These are phyloP conservation scores for Iguana delicatissima DNA, from an alignment of 2,797 vertebrate species.

Conservation along the genomic window DNA sequence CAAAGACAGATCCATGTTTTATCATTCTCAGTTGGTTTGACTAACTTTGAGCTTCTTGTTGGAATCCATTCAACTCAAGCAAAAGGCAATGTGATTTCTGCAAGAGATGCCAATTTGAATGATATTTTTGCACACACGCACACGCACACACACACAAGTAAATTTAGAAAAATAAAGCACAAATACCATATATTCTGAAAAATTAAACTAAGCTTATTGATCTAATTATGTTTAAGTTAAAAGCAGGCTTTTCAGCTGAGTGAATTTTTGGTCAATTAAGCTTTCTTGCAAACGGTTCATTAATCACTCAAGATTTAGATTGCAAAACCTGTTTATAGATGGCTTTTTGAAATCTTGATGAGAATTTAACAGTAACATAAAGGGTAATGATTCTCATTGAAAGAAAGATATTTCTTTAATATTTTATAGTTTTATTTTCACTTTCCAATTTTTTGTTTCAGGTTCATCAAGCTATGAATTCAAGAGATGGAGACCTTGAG, in stretches of 20 bases:
- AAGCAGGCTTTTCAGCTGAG: background rate
- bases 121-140: background rate
- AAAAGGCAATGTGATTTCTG: conserved; percentile 15
- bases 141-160: conserved; percentile 12
- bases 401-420: background rate
- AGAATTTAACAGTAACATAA: background rate
- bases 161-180: background rate
- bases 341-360: background rate
- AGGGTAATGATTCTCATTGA: too few relatives aligned
- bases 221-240: background rate
- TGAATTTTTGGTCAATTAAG: background rate
- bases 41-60: conserved; percentile 59
- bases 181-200: background rate
- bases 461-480: background rate
- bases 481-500: background rate
- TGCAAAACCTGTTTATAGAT: background rate
- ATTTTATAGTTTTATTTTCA: conserved; percentile 4
- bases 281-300: background rate
- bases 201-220: background rate
- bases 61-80: conserved; percentile 44
- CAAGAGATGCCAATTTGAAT: conserved; percentile 13
- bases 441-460: background rate
- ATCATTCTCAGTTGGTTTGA: conserved; percentile 48
- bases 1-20: conserved; percentile 55
- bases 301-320: background rate